A percentile compares a stretch with the other conserved stretches of the same genome.
These are phyloP conservation scores for Habropoda laboriosa DNA, from an alignment of 1,140 invertebrate species.

Conservation along the genomic window DNA sequence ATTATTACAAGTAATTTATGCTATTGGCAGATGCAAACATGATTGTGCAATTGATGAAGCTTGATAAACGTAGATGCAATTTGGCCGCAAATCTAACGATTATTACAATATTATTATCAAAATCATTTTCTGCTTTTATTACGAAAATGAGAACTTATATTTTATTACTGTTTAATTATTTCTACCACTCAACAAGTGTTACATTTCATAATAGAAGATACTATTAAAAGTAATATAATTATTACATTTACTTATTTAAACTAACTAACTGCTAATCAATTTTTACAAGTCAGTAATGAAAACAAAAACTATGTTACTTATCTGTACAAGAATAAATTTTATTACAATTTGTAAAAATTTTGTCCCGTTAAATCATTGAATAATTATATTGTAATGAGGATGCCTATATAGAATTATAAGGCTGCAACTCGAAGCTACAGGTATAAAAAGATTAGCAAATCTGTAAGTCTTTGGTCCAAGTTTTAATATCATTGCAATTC, in stretches of 20 bases:
- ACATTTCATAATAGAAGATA: neutral
- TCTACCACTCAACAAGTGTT: conserved; percentile 10
- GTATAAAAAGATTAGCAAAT: neutral
- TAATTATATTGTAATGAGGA: conserved; percentile 39
- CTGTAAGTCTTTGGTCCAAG: too few species aligned
- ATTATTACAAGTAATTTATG: conserved; percentile 48
- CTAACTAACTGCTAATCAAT: conserved; percentile 21
- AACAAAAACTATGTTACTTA: conserved; percentile 37
- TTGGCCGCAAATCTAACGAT: conserved; percentile 31
- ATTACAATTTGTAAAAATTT: conserved; percentile 43
- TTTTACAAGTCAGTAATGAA: conserved; percentile 23
- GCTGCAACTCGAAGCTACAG: neutral
- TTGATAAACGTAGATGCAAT: conserved; percentile 22
- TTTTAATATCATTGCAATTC: neutral
- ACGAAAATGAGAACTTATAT: conserved; percentile 21
- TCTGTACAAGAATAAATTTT: conserved; percentile 50
- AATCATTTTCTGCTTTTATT: conserved; percentile 33
- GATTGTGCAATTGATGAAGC: conserved; percentile 9
- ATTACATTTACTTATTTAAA: conserved; percentile 21
- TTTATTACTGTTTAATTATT: neutral
- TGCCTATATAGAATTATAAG: neutral
- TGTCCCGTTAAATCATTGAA: conserved; percentile 15
- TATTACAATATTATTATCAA: conserved; percentile 41
- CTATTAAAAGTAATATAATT: conserved; percentile 33
- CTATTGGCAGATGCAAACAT: conserved; percentile 31